Base-by-base conservation (phyloP, 35 echinoderm and acorn worm genomes). In the Amphiura filiformis region DNA sequence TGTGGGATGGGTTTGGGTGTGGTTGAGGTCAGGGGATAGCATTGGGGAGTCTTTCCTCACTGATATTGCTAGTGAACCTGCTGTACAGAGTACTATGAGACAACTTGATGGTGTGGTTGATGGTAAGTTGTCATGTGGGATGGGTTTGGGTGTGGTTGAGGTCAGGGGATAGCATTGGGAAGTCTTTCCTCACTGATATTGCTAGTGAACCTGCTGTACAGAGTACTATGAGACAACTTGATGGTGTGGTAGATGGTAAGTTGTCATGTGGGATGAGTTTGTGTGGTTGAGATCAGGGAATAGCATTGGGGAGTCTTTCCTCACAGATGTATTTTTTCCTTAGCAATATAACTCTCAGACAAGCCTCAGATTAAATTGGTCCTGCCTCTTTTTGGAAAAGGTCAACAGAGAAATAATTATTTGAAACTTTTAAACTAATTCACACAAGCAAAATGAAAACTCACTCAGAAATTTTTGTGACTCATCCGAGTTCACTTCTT, bases 71-170 rank as follows among this genome's bases (percentile, higher is more conserved):
- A 61, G 82, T 13, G 13, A n/a, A 42, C 78, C 1, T 75, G 90
- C 38, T 90, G 94, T 31, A 80, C 89, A 1, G 90, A 86, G 37
- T 87, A 94, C 0, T 56, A 90, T 79, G 56, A 83, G 87, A 64
- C 90, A 90, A 33, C 87, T 99, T 17, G 81, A 90, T 75, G 90
- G 90, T 42, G 96, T 99, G 35, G 96, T 99, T 9, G 86, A 90
- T 86, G 96, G 96, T 99, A 75, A 86, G 86, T 37, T 34, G 13
- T n/a, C 56, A 61, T n/a, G n/a, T n/a, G 13, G n/a, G 13, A 61
- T n/a, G n/a, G n/a, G n/a, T n/a, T n/a, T 77, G 9, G 28, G 28
- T 77, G 76, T 77, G 76, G 26, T 30, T 28, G 26, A 28, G 34
- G 76, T 5, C 26, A 13, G 34, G 34, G 34, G 34, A 77, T 31